These are phyloP conservation scores for Saimiri boliviensis DNA, from an alignment of 2,113 vertebrate genomes.

Conservation along the genomic window DNA sequence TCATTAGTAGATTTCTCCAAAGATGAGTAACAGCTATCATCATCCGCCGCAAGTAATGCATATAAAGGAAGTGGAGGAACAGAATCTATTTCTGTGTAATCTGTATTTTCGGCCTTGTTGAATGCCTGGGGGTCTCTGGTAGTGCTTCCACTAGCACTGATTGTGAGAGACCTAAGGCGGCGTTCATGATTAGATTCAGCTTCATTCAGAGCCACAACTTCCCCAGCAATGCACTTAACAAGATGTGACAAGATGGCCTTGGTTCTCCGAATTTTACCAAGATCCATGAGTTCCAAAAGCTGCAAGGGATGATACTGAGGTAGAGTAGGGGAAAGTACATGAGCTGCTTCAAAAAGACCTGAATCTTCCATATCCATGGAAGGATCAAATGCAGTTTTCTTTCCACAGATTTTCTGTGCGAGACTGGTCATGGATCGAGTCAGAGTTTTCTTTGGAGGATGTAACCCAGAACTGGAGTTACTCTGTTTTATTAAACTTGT, in stretches of 20 bases:
- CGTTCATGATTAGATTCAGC: slow-evolving; percentile 86
- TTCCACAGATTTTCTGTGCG: slow-evolving; percentile 97
- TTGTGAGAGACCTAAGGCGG: slow-evolving; percentile 92
- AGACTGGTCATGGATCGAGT: slow-evolving; percentile 96
- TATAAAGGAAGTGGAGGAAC: slow-evolving; percentile 96
- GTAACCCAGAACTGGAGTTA: slow-evolving; percentile 84
- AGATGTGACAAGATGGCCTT: slow-evolving; percentile 98
- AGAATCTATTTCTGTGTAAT: slow-evolving; percentile 97
- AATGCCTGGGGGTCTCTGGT: slow-evolving; percentile 93
- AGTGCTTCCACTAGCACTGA: slow-evolving; percentile 96
- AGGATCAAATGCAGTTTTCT: slow-evolving; percentile 90
- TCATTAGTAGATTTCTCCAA: slow-evolving; percentile 87
- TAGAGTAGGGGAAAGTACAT: slow-evolving; percentile 94
- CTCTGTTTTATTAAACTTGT: slow-evolving; percentile 89
- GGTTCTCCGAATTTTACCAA: slow-evolving; percentile 94
- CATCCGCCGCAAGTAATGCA: slow-evolving; percentile 95
- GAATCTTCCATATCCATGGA: slow-evolving; percentile 94
- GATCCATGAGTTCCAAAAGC: slow-evolving; percentile 97
- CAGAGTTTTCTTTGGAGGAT: slow-evolving; percentile 89
- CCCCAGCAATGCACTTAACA: slow-evolving; percentile 98
- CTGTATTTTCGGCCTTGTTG: slow-evolving; percentile 89
- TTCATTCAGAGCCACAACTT: slow-evolving; percentile 93
- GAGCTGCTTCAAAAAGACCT: slow-evolving; percentile 97
- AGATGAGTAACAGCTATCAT: slow-evolving; percentile 86
- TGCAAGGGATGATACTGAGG: slow-evolving; percentile 98